Evolutionary conservation across 2,888 invertebrate genomes (phyloP).

Genomic region (Drosophila nr. fundita): DNA sequence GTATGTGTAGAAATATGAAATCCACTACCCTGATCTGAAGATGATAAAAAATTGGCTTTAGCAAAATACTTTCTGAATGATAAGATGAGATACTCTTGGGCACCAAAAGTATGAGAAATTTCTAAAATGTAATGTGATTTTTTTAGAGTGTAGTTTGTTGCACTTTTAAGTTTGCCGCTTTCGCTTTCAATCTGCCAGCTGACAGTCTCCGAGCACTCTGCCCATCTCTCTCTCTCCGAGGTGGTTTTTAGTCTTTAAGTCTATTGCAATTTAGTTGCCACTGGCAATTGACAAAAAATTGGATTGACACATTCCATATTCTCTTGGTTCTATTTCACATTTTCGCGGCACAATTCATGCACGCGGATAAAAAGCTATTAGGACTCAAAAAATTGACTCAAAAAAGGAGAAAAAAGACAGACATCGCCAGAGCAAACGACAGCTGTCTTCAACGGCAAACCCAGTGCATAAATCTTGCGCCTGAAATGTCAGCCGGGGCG

Average conservation of each 20-base stretch:
- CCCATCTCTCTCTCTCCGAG: neutral
- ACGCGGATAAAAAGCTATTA: slow-evolving; percentile 77
- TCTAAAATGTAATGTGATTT: neutral
- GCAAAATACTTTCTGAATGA: too few relatives aligned
- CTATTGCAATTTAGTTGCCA: slow-evolving; percentile 29
- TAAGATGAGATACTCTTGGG: too few relatives aligned
- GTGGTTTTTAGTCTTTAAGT: slow-evolving; percentile 5
- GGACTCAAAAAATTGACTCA: slow-evolving; percentile 38
- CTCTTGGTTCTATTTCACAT: slow-evolving; percentile 62
- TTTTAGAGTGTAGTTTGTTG: slow-evolving; percentile 27
- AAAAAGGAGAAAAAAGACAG: slow-evolving; percentile 27
- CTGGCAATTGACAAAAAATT: slow-evolving; percentile 58
- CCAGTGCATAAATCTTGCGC: slow-evolving; percentile 79
- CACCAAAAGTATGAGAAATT: too few relatives aligned
- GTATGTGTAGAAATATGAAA: neutral
- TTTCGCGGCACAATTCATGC: slow-evolving; percentile 76
- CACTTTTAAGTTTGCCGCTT: slow-evolving; percentile 46
- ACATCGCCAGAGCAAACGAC: slow-evolving; percentile 67
- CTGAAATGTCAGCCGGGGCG: slow-evolving; percentile 70
- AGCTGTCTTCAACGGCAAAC: slow-evolving; percentile 80
- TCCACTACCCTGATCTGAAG: neutral
- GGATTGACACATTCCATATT: slow-evolving; percentile 76
- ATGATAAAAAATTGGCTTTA: neutral
- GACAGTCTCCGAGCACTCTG: neutral
- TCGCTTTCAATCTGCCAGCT: slow-evolving; percentile 42